A percentile compares a stretch with the other conserved stretches of the same genome.
These are phyloP conservation scores for Dicentrarchus labrax DNA, from an alignment of 2,113 vertebrate species.

Conservation along the genomic window DNA sequence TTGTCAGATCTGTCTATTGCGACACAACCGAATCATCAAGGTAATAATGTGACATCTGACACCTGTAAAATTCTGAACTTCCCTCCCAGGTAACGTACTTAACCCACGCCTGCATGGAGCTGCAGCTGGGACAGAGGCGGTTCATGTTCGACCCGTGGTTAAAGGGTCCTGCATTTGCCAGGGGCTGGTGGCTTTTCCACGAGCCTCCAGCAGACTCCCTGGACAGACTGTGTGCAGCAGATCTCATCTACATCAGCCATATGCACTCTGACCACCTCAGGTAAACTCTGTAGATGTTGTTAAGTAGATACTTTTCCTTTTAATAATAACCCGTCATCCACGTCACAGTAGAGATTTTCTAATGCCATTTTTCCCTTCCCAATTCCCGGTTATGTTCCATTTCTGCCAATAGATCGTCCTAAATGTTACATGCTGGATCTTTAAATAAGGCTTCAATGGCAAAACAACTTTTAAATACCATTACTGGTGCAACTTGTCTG, in stretches of 20 bases:
- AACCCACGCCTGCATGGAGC: slow-evolving; percentile 88
- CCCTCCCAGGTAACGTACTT: slow-evolving; percentile 84
- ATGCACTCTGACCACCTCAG: slow-evolving; percentile 90
- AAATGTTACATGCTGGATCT: no score
- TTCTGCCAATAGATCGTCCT: no score
- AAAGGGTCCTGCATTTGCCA: slow-evolving; percentile 86
- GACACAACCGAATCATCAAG: not conserved
- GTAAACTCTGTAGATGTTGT: slow-evolving; percentile 58
- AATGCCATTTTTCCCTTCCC: no score
- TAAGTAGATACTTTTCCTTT: not conserved
- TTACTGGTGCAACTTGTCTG: no score
- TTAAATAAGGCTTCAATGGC: no score
- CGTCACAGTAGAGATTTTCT: not conserved
- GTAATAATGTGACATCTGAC: no score
- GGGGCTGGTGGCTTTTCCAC: slow-evolving; percentile 89
- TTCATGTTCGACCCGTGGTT: slow-evolving; percentile 89
- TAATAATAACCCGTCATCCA: not conserved
- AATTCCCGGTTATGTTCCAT: no score
- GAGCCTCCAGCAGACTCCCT: slow-evolving; percentile 85
- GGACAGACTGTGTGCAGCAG: slow-evolving; percentile 82
- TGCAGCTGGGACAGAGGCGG: slow-evolving; percentile 79
- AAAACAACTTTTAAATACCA: no score
- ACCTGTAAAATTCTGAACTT: not conserved
- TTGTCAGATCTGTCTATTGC: not conserved
- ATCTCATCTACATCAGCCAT: slow-evolving; percentile 89